Evolutionary conservation across 2,888 invertebrate species (phyloP).

Genomic region (Acrobasis repandana): DNA sequence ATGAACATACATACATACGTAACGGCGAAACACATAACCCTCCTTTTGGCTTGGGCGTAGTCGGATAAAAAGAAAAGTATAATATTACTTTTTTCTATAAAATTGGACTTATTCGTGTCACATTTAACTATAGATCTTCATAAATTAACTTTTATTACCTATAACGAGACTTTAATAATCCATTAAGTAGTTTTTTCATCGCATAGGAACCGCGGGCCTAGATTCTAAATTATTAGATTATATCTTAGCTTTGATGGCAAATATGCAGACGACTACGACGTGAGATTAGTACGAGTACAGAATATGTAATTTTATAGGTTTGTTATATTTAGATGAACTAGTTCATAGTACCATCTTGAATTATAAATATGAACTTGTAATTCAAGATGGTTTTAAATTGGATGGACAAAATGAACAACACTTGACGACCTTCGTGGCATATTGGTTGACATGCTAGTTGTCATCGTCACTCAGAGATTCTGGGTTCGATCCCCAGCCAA

Average conservation of each 20-base stretch:
- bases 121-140: background rate
- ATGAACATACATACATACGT: no score
- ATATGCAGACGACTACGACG: conserved; percentile 2
- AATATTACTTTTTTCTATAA: background rate
- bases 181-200: conserved; percentile 16
- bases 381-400: background rate
- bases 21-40: no score
- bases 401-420: no score
- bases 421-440: no score
- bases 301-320: background rate
- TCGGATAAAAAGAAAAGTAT: no score
- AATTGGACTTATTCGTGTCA: conserved; percentile 1
- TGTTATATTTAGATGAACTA: background rate
- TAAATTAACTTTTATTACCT: conserved; percentile 18
- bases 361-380: background rate
- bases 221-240: conserved; percentile 17
- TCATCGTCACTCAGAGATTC: no score
- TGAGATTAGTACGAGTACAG: background rate
- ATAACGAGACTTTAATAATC: conserved; percentile 19
- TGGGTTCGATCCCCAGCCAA: no score
- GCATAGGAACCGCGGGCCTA: conserved; percentile 10
- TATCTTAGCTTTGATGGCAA: background rate
- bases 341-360: background rate
- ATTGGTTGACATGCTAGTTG: no score
- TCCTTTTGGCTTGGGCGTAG: no score